phyloP scores from a whole-genome alignment of 2,797 vertebrate species.

The Bovichtus diacanthus region DNA sequence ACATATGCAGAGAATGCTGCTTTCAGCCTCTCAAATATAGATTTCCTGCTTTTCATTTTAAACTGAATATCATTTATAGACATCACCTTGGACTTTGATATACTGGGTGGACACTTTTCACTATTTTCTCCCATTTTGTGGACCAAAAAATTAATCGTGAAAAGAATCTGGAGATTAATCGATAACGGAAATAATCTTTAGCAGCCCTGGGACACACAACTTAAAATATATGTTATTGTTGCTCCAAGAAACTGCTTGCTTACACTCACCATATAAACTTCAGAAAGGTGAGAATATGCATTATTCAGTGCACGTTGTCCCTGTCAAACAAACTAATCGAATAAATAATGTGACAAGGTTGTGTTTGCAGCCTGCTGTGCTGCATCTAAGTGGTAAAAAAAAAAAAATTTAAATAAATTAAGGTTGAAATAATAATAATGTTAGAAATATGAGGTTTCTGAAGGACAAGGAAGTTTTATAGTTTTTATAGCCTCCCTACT shows the following conservation, averaged over 20 bases:
- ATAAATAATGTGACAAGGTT: neutral
- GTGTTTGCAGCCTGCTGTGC: neutral
- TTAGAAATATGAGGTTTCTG: conserved; percentile 2
- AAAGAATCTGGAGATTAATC: too few species aligned
- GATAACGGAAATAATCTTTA: too few species aligned
- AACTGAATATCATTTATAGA: too few species aligned
- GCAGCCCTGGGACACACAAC: too few species aligned
- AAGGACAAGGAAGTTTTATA: conserved; percentile 1
- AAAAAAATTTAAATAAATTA: neutral
- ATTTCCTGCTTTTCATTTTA: too few species aligned
- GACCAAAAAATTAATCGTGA: too few species aligned
- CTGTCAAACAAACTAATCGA: neutral
- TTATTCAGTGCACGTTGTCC: neutral
- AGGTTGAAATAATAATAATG: neutral
- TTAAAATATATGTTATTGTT: neutral
- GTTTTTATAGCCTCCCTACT: neutral
- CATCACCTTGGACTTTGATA: too few species aligned
- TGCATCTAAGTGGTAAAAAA: neutral
- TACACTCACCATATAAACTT: neutral
- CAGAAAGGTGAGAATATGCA: neutral
- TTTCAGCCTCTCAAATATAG: too few species aligned
- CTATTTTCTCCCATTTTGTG: too few species aligned
- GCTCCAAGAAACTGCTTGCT: neutral
- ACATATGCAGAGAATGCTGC: too few species aligned
- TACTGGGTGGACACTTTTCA: too few species aligned